Base-by-base conservation (phyloP, 2,888 invertebrate species). In the Volucella bombylans region DNA sequence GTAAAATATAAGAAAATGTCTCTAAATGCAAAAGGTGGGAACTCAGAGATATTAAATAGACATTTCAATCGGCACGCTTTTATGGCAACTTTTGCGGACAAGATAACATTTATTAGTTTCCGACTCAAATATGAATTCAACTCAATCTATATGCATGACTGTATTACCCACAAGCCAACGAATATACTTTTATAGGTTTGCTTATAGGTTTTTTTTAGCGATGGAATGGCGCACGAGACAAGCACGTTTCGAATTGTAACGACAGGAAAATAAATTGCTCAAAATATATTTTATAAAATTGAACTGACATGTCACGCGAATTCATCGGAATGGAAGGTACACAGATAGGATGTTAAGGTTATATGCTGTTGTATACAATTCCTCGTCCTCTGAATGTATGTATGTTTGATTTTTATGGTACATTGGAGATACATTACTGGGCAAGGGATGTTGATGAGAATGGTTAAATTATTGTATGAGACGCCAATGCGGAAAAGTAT, bases 301-400 rank as follows among this genome's bases (percentile, higher is more conserved):
- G 89, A 89, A 88, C 89, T 90, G 89, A 90, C 89, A 88, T 89
- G 89, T 89, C 89, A 89, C 89, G 89, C 89, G 89, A 89, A 80
- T 83, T 81, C 76, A 76, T 76, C 78, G 81, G 67, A 45, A 50
- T 43, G 39, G 49, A n/a, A 8, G 52, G 41, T 11, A 11, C 18
- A 14, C 41, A 50, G 14, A 72, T 62, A 50, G 43, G 10, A 55
- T 43, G 18, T 72, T 81, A 80, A 71, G 71, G 81, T 77, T 81
- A 71, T 71, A 54, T 76, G 80, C 65, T 54, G 45, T 31, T 4
- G 41, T 41, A 41, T 45, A 50, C 61, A 72, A 55, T 68, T 68
- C 55, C 59, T 23, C 55, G 15, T 65, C 41, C 43, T 45, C 9
- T 43, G 10, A 23, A 18, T 8, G 49, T 9, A 49, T 39, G 11